Evolutionary conservation across 2,113 vertebrate species (phyloP).

Genomic region (Drymodes brunneopygia): DNA sequence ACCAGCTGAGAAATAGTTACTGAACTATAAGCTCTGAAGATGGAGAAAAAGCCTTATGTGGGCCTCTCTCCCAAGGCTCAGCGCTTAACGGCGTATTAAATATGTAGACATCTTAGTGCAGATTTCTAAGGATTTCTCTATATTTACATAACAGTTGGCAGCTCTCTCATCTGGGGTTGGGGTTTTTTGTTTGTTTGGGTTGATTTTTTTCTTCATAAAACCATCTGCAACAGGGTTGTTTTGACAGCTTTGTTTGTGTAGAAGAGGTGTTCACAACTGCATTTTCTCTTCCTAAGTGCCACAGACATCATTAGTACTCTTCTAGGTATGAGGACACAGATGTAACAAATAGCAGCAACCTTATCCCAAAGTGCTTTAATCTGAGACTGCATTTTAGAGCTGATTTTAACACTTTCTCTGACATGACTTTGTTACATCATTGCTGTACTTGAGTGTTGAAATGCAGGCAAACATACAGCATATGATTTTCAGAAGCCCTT

Average conservation of each 20-base stretch:
- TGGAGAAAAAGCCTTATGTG: neutral
- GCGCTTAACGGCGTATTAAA: neutral
- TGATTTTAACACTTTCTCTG: neutral
- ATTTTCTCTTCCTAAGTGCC: neutral
- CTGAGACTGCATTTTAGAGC: neutral
- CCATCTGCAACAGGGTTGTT: neutral
- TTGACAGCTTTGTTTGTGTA: neutral
- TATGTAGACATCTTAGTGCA: neutral
- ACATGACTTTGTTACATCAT: neutral
- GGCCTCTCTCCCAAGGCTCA: neutral
- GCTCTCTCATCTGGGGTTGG: neutral
- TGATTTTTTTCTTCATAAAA: neutral
- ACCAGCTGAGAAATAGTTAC: constrained; percentile 9
- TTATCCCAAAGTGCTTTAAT: neutral
- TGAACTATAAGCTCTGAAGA: neutral
- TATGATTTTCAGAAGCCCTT: neutral
- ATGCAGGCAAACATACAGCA: neutral
- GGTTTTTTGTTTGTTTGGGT: neutral
- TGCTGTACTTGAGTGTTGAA: neutral
- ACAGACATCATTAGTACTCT: neutral
- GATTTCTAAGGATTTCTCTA: constrained; percentile 40
- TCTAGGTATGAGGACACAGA: neutral
- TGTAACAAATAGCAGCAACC: neutral
- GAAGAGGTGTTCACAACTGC: neutral
- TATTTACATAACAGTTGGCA: neutral